Evolutionary conservation across 1,140 invertebrate genomes (phyloP), one percentile per base, ranked within the genome.

Genomic region (Chironomus tepperi): DNA sequence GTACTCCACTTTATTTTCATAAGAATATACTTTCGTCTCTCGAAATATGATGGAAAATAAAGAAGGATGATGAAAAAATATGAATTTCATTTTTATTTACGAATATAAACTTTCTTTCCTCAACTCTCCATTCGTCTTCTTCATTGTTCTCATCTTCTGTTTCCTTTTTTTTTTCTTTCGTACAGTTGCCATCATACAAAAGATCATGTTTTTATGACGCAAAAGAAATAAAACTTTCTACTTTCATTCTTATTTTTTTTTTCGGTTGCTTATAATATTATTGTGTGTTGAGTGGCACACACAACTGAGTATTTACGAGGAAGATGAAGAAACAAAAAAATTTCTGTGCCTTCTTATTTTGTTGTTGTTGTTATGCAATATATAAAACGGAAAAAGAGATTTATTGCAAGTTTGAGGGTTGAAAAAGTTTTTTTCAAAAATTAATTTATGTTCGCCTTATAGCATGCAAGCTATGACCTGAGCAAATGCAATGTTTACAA

Each of bases 51-150:
- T 73, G 24, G 47, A 75, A 24, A 24, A 16, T 72, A 16, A 72
- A 42, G 76, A 67, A 43, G 7, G 0, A 75, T 12, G 43, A 57
- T 2, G 67, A 73, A 47, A 75, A 73, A 42, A 72, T 72, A 72
- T 15, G 47, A 57, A 57, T 57, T 57, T 57, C 47, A 57, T 57
- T 57, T 34, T 57, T 57, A 15, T 57, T 57, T 57, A n/a, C 47
- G n/a, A 57, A 57, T 57, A 57, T 57, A 57, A 57, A 57, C 47
- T 57, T 57, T 57, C n/a, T n/a, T 57, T 57, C 12, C n/a, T 15
- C 7, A 57, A 34, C 24, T 34, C 24, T 64, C 12, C 18, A 72
- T 72, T 21, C 67, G 19, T 72, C 18, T 72, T 72, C 24, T 19
- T 12, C 43, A 15, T 72, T 72, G 9, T 19, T 12, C 43, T 57